These are phyloP conservation scores for Mola mola DNA, from an alignment of 2,113 vertebrate genomes.

Conservation along the genomic window DNA sequence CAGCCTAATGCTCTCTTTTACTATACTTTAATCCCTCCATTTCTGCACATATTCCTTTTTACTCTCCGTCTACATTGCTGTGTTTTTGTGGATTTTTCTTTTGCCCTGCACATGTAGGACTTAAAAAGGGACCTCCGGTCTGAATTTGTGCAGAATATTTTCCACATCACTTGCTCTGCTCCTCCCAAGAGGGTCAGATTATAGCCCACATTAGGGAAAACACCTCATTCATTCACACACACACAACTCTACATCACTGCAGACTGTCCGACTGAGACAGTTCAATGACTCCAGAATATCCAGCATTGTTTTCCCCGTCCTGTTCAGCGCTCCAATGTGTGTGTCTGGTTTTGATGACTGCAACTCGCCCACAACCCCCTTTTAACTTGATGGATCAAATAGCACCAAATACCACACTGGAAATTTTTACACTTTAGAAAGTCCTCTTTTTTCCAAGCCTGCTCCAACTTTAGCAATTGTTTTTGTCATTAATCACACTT, in stretches of 20 bases:
- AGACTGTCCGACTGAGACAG: conserved; percentile 56
- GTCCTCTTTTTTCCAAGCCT: background rate
- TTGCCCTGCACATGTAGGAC: conserved; percentile 9
- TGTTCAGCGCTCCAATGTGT: conserved; percentile 38
- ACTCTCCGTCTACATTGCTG: conserved; percentile 11
- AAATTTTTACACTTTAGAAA: conserved; percentile 56
- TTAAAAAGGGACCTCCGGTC: conserved; percentile 36
- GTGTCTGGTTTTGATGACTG: conserved; percentile 63
- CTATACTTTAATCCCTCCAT: conserved; percentile 5
- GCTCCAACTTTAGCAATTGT: conserved; percentile 31
- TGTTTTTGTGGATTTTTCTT: conserved; percentile 23
- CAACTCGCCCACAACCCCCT: conserved; percentile 43
- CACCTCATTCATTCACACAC: conserved; percentile 73
- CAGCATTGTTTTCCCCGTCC: conserved; percentile 51
- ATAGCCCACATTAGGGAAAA: conserved; percentile 66
- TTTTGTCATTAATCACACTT: conserved; percentile 52
- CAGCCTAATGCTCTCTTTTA: conserved; percentile 17
- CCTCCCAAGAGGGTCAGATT: conserved; percentile 60
- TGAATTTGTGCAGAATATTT: conserved; percentile 47
- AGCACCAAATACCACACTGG: conserved; percentile 45
- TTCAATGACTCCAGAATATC: conserved; percentile 60
- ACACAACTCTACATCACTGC: conserved; percentile 49
- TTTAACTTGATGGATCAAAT: conserved; percentile 30
- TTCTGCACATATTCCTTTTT: conserved; percentile 3
- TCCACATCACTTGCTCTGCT: conserved; percentile 33